These are phyloP conservation scores for Bombus polaris DNA, from an alignment of 1,140 invertebrate species.

Conservation along the genomic window DNA sequence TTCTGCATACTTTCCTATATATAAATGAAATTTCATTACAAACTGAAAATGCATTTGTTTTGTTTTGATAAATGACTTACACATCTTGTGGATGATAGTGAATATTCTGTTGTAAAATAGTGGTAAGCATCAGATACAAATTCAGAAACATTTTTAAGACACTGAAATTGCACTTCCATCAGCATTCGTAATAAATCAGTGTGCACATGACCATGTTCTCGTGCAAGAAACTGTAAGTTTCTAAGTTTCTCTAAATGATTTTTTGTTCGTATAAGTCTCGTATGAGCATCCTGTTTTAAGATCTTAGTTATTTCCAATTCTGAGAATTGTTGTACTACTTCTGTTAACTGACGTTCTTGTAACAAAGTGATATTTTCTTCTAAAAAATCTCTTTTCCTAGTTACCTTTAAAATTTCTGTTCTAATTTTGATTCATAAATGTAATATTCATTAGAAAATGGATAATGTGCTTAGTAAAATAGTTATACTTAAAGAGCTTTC, in stretches of 20 bases:
- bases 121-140: constrained; percentile 74
- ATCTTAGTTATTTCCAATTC: constrained; percentile 70
- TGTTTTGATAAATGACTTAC: constrained; percentile 67
- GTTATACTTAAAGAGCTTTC: constrained; percentile 47
- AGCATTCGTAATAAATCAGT: constrained; percentile 76
- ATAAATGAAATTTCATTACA: constrained; percentile 48
- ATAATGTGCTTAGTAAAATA: constrained; percentile 11
- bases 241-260: constrained; percentile 70
- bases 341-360: constrained; percentile 66
- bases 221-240: constrained; percentile 67
- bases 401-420: constrained; percentile 71
- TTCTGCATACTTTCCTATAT: constrained; percentile 73
- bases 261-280: constrained; percentile 66
- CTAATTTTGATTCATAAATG: constrained; percentile 60
- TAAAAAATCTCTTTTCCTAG: constrained; percentile 70
- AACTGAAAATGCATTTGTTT: constrained; percentile 6
- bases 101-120: constrained; percentile 76
- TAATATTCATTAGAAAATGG: constrained; percentile 9
- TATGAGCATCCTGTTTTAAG: constrained; percentile 65
- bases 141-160: constrained; percentile 71
- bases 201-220: constrained; percentile 74
- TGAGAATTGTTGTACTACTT: constrained; percentile 66
- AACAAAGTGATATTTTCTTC: constrained; percentile 74
- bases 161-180: constrained; percentile 74
- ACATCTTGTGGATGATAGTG: constrained; percentile 70